Conservation (phyloP, 53 echinoderm and acorn worm species). For the Paracentrotus lividus region DNA sequence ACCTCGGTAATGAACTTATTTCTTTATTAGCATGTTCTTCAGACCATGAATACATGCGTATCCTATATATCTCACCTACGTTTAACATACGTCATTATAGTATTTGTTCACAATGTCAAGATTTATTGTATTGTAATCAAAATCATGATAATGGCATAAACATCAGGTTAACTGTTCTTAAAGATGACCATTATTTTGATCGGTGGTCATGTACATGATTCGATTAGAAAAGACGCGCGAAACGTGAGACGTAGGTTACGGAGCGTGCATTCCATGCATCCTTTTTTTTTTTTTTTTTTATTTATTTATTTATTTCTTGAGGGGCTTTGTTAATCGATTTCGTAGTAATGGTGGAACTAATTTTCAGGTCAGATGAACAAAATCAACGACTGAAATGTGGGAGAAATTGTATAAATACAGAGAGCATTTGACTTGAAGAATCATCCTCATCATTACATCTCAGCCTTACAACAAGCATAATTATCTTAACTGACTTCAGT, state of each 20-base stretch:
- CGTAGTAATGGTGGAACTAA: not conserved
- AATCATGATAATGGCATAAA: not conserved
- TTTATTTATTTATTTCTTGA: no score
- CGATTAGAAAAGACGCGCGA: not conserved
- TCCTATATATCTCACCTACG: not conserved
- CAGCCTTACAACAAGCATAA: not conserved
- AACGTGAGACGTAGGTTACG: not conserved
- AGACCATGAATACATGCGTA: not conserved
- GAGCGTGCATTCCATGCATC: not conserved
- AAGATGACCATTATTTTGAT: not conserved
- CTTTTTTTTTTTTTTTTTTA: no score
- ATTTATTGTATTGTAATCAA: not conserved
- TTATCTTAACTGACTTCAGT: not conserved
- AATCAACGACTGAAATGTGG: not conserved
- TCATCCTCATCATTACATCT: not conserved
- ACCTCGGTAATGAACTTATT: no score
- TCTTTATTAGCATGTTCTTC: not conserved
- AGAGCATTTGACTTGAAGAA: not conserved
- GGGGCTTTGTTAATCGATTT: not conserved
- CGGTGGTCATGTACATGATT: not conserved
- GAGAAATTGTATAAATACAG: conserved; percentile 19
- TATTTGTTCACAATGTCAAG: not conserved
- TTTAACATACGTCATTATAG: not conserved
- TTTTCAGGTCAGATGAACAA: not conserved
- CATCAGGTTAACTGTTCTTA: not conserved